A percentile compares a stretch with the other conserved stretches of the same genome.
Evolutionary conservation across 2,888 invertebrate genomes (phyloP).

Genomic region (Myopa tessellatipennis): DNA sequence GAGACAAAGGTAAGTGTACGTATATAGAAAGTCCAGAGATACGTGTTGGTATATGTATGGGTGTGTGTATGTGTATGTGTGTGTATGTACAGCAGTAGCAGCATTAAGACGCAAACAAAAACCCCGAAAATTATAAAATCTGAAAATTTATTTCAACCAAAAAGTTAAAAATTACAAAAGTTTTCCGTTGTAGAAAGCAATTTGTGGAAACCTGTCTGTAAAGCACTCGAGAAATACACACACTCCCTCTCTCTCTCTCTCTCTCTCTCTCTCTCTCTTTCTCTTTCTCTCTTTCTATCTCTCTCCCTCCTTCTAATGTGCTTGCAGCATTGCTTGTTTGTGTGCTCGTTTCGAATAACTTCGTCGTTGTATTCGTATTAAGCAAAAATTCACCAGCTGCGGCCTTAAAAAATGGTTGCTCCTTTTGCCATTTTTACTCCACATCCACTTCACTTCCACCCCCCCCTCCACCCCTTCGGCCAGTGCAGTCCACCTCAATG

Average conservation of each 20-base stretch:
- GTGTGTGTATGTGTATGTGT: neutral
- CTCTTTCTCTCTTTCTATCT: too few species aligned
- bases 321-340: neutral
- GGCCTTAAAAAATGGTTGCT: slow-evolving; percentile 1
- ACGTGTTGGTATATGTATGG: too few species aligned
- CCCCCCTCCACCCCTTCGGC: neutral
- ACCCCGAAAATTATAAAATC: slow-evolving; percentile 15
- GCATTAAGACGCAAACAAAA: neutral
- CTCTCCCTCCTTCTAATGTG: neutral
- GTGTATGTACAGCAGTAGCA: neutral
- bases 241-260: neutral
- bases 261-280: too few species aligned
- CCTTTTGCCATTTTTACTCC: neutral
- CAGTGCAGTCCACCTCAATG: slow-evolving; percentile 22
- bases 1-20: neutral
- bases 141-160: slow-evolving; percentile 33
- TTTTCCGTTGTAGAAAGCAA: slow-evolving; percentile 18
- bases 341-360: slow-evolving; percentile 9
- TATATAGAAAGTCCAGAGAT: too few species aligned
- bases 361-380: slow-evolving; percentile 17
- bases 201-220: neutral
- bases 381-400: slow-evolving; percentile 16
- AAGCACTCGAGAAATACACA: slow-evolving; percentile 9
- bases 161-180: slow-evolving; percentile 38
- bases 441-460: neutral